Percentiles rank a stretch among this genome's conserved stretches.
Evolutionary conservation across 2,888 invertebrate species (phyloP).

Genomic region (Gymnoscelis rufifasciata): DNA sequence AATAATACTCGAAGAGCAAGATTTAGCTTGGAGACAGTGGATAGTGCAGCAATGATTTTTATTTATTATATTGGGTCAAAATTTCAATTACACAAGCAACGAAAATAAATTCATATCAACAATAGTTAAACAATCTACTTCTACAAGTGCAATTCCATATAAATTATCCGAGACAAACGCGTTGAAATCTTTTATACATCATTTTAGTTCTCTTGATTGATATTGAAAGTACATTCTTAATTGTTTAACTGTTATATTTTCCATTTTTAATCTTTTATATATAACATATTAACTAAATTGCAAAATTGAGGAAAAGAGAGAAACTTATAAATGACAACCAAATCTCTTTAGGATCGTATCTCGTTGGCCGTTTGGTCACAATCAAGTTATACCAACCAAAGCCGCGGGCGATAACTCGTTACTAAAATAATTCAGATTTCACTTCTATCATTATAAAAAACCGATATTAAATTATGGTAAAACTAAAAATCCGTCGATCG

Average conservation of each 20-base stretch:
- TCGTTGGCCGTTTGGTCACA: neutral
- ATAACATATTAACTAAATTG: neutral
- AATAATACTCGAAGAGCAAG: too few species aligned
- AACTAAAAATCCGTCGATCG: constrained; percentile 18
- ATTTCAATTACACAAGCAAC: too few species aligned
- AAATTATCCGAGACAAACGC: constrained; percentile 23
- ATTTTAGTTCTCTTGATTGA: neutral
- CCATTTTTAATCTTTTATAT: too few species aligned
- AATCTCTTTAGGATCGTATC: neutral
- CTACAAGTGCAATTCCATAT: too few species aligned
- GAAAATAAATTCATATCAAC: too few species aligned
- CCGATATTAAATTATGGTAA: constrained; percentile 19
- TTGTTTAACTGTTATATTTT: too few species aligned
- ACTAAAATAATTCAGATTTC: constrained; percentile 20
- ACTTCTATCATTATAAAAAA: constrained; percentile 22
- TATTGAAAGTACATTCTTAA: too few species aligned
- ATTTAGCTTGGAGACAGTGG: too few species aligned
- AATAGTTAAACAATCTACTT: too few species aligned
- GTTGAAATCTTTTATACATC: constrained; percentile 45
- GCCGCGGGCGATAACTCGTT: constrained; percentile 5
- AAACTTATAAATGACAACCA: neutral
- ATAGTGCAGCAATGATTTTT: too few species aligned
- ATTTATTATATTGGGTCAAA: too few species aligned
- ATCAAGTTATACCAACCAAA: constrained; percentile 5
- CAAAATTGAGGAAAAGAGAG: neutral